Evolutionary conservation across 2,797 vertebrate genomes (phyloP).

Genomic region (Gallirallus australis): DNA sequence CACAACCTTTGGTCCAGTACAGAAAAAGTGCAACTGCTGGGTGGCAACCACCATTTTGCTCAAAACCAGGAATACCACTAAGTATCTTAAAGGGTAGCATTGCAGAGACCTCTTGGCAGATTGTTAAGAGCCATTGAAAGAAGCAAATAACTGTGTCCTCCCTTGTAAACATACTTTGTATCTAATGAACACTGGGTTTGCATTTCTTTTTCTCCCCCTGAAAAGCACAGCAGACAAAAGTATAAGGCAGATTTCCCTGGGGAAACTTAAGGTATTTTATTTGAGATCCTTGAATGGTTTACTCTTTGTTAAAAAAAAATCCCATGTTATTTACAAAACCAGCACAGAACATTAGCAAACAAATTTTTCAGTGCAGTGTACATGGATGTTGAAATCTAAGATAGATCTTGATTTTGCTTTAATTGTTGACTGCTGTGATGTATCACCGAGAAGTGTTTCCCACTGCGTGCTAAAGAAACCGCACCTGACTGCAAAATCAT

Average conservation of each 20-base stretch:
- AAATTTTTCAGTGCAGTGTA: neutral
- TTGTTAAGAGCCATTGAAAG: neutral
- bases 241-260: neutral
- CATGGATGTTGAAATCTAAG: neutral
- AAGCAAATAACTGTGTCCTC: neutral
- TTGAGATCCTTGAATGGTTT: neutral
- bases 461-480: neutral
- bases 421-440: neutral
- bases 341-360: neutral
- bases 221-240: neutral
- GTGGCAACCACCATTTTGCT: neutral
- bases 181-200: neutral
- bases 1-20: neutral
- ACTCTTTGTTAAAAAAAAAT: neutral
- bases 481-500: neutral
- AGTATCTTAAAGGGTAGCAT: neutral
- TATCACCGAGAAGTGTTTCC: neutral
- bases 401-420: neutral
- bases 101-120: neutral
- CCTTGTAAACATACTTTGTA: neutral
- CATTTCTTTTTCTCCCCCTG: neutral
- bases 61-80: neutral
- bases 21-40: neutral
- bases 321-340: neutral
- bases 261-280: slow-evolving; percentile 12